Conservation (phyloP, 30 jellyfish, hydroid and myxozoan genomes). For the Pseudorhiza aurosa region DNA sequence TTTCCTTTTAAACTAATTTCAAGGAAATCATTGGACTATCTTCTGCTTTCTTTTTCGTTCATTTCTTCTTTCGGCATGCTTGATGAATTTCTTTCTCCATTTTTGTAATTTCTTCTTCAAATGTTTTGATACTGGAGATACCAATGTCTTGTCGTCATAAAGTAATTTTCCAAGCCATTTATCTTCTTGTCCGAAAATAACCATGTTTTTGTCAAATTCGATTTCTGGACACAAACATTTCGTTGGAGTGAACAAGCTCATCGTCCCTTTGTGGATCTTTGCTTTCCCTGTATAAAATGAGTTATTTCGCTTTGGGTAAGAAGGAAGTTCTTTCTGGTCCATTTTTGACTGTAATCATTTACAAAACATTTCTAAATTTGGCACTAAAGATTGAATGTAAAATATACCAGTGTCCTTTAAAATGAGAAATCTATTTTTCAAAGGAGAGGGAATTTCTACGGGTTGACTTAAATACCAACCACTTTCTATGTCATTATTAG, state of each 20-base stretch:
- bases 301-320: too few relatives aligned
- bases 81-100: constrained; percentile 45
- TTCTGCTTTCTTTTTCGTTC: constrained; percentile 14
- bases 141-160: constrained; percentile 17
- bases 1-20: too few relatives aligned
- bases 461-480: too few relatives aligned
- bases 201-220: constrained; percentile 71
- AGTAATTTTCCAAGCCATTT: constrained; percentile 21
- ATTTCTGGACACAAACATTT: constrained; percentile 80
- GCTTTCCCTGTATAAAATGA: constrained; percentile 44
- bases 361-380: too few relatives aligned
- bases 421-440: too few relatives aligned
- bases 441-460: too few relatives aligned
- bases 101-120: constrained; percentile 25
- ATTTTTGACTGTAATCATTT: too few relatives aligned
- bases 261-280: constrained; percentile 42
- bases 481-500: too few relatives aligned
- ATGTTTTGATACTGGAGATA: neutral
- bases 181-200: constrained; percentile 79
- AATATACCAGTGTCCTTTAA: too few relatives aligned
- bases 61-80: constrained; percentile 18
- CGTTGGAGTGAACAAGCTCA: constrained; percentile 44
- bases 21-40: neutral
- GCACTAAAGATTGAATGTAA: too few relatives aligned
- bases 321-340: too few relatives aligned